phyloP scores from a whole-genome alignment of 2,888 invertebrate genomes.

The Steinernema scapterisci region DNA sequence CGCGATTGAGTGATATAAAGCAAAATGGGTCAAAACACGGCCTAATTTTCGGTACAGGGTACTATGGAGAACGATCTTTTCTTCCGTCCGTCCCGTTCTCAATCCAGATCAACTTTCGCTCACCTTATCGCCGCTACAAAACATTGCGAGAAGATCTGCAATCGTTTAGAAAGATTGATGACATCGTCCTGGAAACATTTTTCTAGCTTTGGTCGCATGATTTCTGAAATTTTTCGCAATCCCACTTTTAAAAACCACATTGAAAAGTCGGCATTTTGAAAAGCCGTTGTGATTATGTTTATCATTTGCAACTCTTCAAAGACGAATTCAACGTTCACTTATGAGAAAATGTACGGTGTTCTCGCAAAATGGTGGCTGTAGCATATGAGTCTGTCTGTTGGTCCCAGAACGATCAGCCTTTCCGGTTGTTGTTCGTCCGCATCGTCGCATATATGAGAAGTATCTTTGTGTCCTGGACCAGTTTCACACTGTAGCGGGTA shows the following conservation, averaged over 20 bases:
- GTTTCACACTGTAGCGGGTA: too few relatives aligned
- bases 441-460: too few relatives aligned
- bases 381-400: too few relatives aligned
- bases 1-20: constrained; percentile 27
- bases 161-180: background rate
- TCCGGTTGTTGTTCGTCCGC: too few relatives aligned
- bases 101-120: constrained; percentile 14
- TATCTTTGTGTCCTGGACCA: too few relatives aligned
- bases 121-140: background rate
- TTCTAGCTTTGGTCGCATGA: background rate
- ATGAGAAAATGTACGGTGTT: too few relatives aligned
- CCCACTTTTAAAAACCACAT: background rate
- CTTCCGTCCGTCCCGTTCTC: background rate
- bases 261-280: too few relatives aligned
- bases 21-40: constrained; percentile 32
- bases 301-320: too few relatives aligned
- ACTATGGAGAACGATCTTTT: constrained; percentile 24
- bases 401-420: too few relatives aligned
- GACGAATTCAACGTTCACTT: too few relatives aligned
- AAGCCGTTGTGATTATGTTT: too few relatives aligned
- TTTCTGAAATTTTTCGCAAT: background rate
- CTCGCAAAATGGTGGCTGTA: too few relatives aligned
- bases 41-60: constrained; percentile 30
- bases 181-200: constrained; percentile 15
- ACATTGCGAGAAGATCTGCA: constrained; percentile 1